Evolutionary conservation across 1,140 invertebrate species (phyloP), one percentile per base, ranked within the genome.

Genomic region (Eriosoma lanigerum): DNA sequence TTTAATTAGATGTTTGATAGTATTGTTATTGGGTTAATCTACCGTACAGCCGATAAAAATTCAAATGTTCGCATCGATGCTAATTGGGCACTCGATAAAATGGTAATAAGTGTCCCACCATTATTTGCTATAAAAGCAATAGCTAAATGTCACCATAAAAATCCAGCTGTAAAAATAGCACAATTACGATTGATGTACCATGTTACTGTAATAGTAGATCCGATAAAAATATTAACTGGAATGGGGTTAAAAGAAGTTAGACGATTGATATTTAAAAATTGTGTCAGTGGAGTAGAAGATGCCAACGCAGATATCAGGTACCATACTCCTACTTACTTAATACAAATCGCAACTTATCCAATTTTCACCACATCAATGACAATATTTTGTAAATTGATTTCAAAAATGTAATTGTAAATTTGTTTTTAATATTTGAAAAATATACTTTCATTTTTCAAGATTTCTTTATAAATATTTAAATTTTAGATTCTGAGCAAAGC

Each of bases 51-150:
- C 12, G 73, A 76, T 60, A 76, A 76, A 46, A 60, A 76, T 26
- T 54, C 46, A 46, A 56, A 76, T 3, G 15, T 76, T 10, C 52
- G 73, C 0, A 76, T 76, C 17, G 73, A 76, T 50, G 73, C 73
- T 3, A 76, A 76, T 46, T 46, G 54, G 73, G 73, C 73, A 46
- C 54, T 76, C 21, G 73, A 76, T 19, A 76, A 76, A 58, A 76
- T 76, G 73, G 56, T 76, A 17, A 46, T 58, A 3, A 60, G 56
- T 12, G 8, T 76, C 9, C 32, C 73, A 10, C 54, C 54, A 8
- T 10, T 60, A 10, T n/a, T 48, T 29, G 38, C 54, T 4, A 46
- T 76, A 24, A 44, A 15, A 26, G 32, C 56, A n/a, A 24, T 76
- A 12, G 52, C 73, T 1, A 58, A 58, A 38, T 76, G 73, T 19